Conservation (phyloP, 1,140 invertebrate genomes). For the Idris sp. region DNA sequence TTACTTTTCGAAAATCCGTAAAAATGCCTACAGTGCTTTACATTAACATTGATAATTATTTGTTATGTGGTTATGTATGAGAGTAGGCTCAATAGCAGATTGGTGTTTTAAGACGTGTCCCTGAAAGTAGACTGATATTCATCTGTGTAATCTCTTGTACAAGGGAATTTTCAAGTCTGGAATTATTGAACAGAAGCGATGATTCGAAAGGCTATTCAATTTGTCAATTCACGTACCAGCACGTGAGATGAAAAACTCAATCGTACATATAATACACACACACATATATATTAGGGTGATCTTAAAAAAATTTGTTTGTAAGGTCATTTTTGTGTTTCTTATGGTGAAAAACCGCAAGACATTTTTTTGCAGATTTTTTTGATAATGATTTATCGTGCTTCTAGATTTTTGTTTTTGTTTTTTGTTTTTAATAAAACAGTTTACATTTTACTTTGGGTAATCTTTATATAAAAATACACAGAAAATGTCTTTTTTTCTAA, state of each 20-base stretch:
- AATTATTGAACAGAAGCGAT: neutral
- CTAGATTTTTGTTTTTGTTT: too few relatives aligned
- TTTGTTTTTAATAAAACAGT: too few relatives aligned
- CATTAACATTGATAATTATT: constrained; percentile 43
- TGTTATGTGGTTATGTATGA: constrained; percentile 22
- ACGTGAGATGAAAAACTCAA: constrained; percentile 33
- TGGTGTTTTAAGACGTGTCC: neutral
- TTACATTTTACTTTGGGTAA: too few relatives aligned
- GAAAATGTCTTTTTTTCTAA: too few relatives aligned
- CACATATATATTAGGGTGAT: too few relatives aligned
- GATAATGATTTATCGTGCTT: too few relatives aligned
- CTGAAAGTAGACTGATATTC: constrained; percentile 12
- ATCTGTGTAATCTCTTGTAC: neutral
- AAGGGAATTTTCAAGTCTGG: neutral
- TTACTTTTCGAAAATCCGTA: constrained; percentile 30
- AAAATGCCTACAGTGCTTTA: constrained; percentile 47
- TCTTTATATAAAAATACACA: too few relatives aligned
- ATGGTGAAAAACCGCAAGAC: too few relatives aligned
- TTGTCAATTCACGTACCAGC: constrained; percentile 22
- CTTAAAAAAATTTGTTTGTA: too few relatives aligned
- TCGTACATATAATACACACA: constrained; percentile 35
- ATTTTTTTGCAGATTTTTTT: too few relatives aligned
- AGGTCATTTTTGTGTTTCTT: too few relatives aligned
- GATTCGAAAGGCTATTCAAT: constrained; percentile 10
- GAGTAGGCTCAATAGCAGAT: neutral